A percentile compares a stretch with the other conserved stretches of the same genome.
Conservation (phyloP, 2,888 invertebrate species). For the Taenaris catops region DNA sequence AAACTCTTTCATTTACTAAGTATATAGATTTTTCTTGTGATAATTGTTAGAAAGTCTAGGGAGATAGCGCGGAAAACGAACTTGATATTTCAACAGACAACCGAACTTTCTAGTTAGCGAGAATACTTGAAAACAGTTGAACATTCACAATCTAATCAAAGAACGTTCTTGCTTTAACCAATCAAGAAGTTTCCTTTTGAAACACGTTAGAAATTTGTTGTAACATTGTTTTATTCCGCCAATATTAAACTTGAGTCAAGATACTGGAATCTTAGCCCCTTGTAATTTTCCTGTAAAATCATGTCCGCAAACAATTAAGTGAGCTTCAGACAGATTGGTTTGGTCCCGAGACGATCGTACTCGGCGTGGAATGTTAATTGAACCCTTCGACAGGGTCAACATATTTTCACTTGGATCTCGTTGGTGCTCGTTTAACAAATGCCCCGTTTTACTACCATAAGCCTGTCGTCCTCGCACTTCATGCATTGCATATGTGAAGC, state of each 20-base stretch:
- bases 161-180: conserved; percentile 6
- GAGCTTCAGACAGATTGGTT: conserved; percentile 50
- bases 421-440: conserved; percentile 21
- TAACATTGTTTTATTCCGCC: conserved; percentile 11
- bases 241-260: conserved; percentile 14
- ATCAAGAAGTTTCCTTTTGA: conserved; percentile 10
- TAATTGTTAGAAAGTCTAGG: too few relatives aligned
- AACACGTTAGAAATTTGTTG: conserved; percentile 11
- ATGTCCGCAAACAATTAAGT: conserved; percentile 68
- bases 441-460: too few relatives aligned
- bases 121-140: conserved; percentile 1
- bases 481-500: too few relatives aligned
- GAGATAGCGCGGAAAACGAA: neutral
- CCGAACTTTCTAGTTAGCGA: conserved; percentile 1
- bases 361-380: conserved; percentile 62
- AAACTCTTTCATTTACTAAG: too few relatives aligned
- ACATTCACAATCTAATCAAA: conserved; percentile 7
- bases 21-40: too few relatives aligned
- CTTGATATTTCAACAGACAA: conserved; percentile 4
- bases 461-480: too few relatives aligned
- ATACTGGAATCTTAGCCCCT: conserved; percentile 17
- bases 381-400: conserved; percentile 45
- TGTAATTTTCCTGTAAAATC: conserved; percentile 45
- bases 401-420: too few relatives aligned
- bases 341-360: conserved; percentile 55